These are phyloP conservation scores for Metallyticus violacea DNA, from an alignment of 2,888 invertebrate species.

Conservation along the genomic window DNA sequence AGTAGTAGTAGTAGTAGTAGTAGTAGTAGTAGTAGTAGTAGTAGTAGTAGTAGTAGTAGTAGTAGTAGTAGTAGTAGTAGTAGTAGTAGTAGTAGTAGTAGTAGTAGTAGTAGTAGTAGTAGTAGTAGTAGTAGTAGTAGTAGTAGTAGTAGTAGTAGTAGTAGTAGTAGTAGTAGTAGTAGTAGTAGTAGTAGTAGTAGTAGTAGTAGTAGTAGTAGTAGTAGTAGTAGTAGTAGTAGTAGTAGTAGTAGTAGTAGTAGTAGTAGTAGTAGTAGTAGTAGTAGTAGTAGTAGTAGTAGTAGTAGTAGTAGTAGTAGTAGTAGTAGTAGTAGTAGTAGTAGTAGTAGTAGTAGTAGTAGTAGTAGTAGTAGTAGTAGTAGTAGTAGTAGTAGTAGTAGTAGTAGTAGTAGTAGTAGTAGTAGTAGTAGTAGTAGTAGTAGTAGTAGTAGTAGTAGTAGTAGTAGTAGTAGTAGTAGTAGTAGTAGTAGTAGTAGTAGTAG, in stretches of 20 bases:
- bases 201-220: constrained; percentile 14
- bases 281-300: constrained; percentile 12
- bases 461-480: constrained; percentile 9
- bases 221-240: constrained; percentile 14
- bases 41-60: constrained; percentile 14
- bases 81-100: constrained; percentile 12
- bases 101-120: constrained; percentile 14
- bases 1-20: constrained; percentile 14
- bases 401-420: constrained; percentile 14
- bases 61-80: constrained; percentile 12
- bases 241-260: constrained; percentile 9
- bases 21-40: constrained; percentile 14
- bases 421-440: constrained; percentile 14
- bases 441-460: constrained; percentile 14
- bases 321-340: constrained; percentile 9
- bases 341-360: constrained; percentile 14
- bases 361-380: constrained; percentile 14
- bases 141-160: constrained; percentile 14
- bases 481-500: constrained; percentile 7
- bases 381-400: constrained; percentile 14
- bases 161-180: constrained; percentile 14
- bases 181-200: constrained; percentile 14
- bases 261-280: constrained; percentile 14
- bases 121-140: constrained; percentile 14
- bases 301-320: constrained; percentile 12